A percentile compares a stretch with the other conserved stretches of the same genome.
Evolutionary conservation across 1,140 invertebrate species (phyloP).

Genomic region (Lepidurus apus): DNA sequence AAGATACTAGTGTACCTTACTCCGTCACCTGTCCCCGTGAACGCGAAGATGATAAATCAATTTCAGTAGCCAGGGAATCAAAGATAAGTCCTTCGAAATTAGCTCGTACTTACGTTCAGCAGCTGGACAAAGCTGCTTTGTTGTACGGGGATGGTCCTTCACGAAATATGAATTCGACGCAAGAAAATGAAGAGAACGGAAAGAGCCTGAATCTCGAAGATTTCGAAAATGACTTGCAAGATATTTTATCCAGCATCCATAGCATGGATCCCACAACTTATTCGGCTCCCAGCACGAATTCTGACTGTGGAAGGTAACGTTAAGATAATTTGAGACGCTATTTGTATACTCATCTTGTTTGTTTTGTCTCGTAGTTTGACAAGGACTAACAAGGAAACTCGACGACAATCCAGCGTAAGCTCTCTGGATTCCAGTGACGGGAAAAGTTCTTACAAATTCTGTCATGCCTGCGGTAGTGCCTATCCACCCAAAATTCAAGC

Average conservation of each 20-base stretch:
- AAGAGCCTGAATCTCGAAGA: constrained; percentile 28
- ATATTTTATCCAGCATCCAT: constrained; percentile 31
- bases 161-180: not conserved
- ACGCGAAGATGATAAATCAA: not conserved
- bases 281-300: not conserved
- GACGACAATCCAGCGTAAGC: not conserved
- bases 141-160: not conserved
- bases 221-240: constrained; percentile 32
- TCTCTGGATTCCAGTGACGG: not conserved
- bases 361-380: constrained; percentile 19
- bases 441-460: constrained; percentile 28
- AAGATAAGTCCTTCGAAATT: constrained; percentile 15
- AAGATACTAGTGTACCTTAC: constrained; percentile 15
- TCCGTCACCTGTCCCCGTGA: not conserved
- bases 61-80: not conserved
- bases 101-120: not conserved
- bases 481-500: constrained; percentile 26
- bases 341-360: not conserved
- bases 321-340: not conserved
- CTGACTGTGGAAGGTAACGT: constrained; percentile 5
- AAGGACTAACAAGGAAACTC: not conserved
- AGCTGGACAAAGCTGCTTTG: not conserved
- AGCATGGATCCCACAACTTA: constrained; percentile 13
- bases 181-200: not conserved
- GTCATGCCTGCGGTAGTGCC: constrained; percentile 29